Conservation (phyloP, 2,797 vertebrate species). For the Hypotaenidia okinawae region DNA sequence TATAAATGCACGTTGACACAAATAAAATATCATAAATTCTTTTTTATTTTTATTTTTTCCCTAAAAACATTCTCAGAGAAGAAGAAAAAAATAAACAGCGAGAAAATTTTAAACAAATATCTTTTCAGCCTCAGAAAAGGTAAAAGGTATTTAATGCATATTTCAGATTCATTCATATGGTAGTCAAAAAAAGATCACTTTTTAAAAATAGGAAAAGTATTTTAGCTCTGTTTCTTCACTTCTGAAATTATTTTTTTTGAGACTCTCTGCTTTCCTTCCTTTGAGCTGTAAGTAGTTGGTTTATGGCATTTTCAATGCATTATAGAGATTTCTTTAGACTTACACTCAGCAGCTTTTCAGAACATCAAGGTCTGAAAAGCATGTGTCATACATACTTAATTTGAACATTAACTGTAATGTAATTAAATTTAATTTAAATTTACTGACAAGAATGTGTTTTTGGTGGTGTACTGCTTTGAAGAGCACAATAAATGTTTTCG, state of each 20-base stretch:
- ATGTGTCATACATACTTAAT: conserved; percentile 56
- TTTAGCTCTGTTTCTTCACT: background rate
- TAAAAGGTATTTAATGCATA: background rate
- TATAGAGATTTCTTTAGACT: conserved; percentile 50
- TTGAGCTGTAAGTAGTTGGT: background rate
- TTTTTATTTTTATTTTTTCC: background rate
- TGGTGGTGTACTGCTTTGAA: conserved; percentile 63
- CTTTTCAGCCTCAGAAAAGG: background rate
- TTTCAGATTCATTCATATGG: background rate
- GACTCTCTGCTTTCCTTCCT: background rate
- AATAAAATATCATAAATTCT: background rate
- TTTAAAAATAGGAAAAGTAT: background rate
- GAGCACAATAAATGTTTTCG: conserved; percentile 70
- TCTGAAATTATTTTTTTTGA: background rate
- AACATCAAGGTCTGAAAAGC: conserved; percentile 47
- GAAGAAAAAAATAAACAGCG: background rate
- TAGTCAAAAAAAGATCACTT: background rate
- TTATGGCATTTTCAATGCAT: conserved; percentile 31
- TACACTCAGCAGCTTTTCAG: conserved; percentile 72
- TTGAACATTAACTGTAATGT: conserved; percentile 64
- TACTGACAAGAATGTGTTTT: conserved; percentile 38
- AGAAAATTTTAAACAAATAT: background rate
- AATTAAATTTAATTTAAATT: conserved; percentile 63
- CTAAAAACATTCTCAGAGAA: background rate
- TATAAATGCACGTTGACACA: background rate